Base-by-base conservation (phyloP, 2,113 vertebrate genomes). In the Phalacrocorax pelagicus region DNA sequence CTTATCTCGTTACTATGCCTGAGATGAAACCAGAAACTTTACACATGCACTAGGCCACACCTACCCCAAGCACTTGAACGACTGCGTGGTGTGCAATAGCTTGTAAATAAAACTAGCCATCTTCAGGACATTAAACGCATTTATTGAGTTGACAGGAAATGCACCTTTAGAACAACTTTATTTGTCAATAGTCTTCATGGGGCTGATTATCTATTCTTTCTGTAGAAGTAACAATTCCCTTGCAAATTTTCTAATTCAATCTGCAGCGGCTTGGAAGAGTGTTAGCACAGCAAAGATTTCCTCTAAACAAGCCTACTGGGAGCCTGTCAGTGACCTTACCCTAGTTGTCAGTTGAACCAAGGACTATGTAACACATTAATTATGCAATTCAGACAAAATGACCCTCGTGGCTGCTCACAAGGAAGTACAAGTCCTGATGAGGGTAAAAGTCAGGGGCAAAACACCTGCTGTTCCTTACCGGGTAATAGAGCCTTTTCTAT, bases 231-330 rank as follows among this genome's bases (percentile, higher is more conserved):
- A 81, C n/a, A 92, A 77, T 79, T 83, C 24, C 42, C 54, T 67
- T 86, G 49, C 32, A 94, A 46, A 85, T 78, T 86, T 94, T 86
- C 52, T 81, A 85, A 87, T 86, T 95, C 90, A 93, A 90, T 86
- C 84, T 84, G 38, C 42, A 82, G 69, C 51, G 86, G 44, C 63
- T 94, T 88, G 29, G 12, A 59, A 63, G 46, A 73, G 4, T 34
- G 57, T 70, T 95, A 93, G 34, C 30, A 66, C 59, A 89, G 85
- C 62, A 81, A 84, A 86, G 29, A 86, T 30, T 93, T 87, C 40
- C 63, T 79, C 67, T 69, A 52, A 94, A 90, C 58, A 88, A 75
- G 46, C 22, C 49, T 88, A 55, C n/a, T 96, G 93, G 59, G 74
- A 91, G 10, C 46, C 34, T 86, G 80, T 67, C 71, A 88, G 77